Evolutionary conservation across 1,140 invertebrate species (phyloP), one percentile per base, ranked within the genome.

Genomic region (Nomia melanderi): DNA sequence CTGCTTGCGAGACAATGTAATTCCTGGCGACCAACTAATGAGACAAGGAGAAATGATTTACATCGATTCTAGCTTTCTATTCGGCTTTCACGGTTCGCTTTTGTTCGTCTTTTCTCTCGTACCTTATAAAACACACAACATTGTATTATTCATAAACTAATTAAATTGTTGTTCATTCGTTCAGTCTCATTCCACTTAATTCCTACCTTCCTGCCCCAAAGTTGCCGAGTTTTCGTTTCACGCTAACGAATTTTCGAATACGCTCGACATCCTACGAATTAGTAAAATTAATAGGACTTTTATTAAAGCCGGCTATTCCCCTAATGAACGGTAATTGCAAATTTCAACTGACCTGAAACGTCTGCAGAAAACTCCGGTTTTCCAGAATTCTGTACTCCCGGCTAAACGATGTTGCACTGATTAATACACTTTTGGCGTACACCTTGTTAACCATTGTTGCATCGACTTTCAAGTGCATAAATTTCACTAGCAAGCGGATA

Each of bases 61-160:
- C 33, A 47, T 31, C 29, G 27, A 71, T 20, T 1, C 17, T 17
- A 23, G 39, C 33, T 74, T 74, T 74, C 47, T 65, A 65, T 11
- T 65, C 47, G 6, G n/a, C 33, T 74, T 74, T 74, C 71, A 39
- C 47, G 25, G 17, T 41, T 41, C 27, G 39, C n/a, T 53, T n/a
- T 56, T 39, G 20, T 53, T 29, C n/a, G 11, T 53, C 59, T 3
- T 39, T 36, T 17, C 36, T 12, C 41, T 6, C 4, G 7, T 1
- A 3, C 11, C 14, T 2, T 4, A 31, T 12, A 57, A 57, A 70
- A 27, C 0, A 14, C 4, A 20, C 17, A 73, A 73, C 50, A 73
- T 64, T 53, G 56, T 12, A 50, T 47, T 64, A 72, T 72, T 72
- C n/a, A 44, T 36, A 53, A n/a, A 62, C 17, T 64, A 73, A 73